Base-by-base conservation (phyloP, 2,888 invertebrate genomes). In the Trissolcus japonicus region DNA sequence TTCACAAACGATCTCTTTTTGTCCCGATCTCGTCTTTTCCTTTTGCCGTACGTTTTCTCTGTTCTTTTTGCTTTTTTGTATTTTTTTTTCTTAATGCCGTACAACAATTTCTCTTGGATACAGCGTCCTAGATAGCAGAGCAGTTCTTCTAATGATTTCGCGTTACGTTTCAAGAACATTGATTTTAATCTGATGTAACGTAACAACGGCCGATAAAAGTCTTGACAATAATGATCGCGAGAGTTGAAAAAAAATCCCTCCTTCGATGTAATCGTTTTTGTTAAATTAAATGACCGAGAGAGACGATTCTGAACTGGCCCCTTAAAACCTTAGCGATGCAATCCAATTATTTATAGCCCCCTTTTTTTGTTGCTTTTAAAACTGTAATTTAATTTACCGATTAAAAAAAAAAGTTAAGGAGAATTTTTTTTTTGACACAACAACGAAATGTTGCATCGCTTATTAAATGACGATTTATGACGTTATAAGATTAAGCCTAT, bases 171-270 rank as follows among this genome's bases (percentile, higher is more conserved):
- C 76, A 29, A 67, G 76, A 71, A 76, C 76, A 76, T 76, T 76
- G 76, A 76, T 76, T 76, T 76, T 72, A 71, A 76, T 60, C 76
- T 48, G 71, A 66, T 76, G 76, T 62, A 71, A 71, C 66, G 71
- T 66, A 76, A 71, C 67, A 76, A 72, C 72, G 72, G 51, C 62
- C 72, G 57, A 72, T 76, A 76, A 72, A 35, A 76, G 60, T 71
- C 41, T 56, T 29, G 61, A 71, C 66, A 71, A 57, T 51, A 62
- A 76, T 66, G 71, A 25, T 16, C 41, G 17, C 65, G 46, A 35
- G 41, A 48, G 54, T 54, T 76, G 55, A 53, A 66, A 66, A 69
- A 35, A 35, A 35, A 2, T 29, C 11, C 62, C 57, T 50, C 54
- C 61, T 69, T 53, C 62, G 40, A 71, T 76, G 55, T 65, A 65